Evolutionary conservation across 2,797 vertebrate genomes (phyloP), one percentile per base, ranked within the genome.

Genomic region (Diceros bicornis): DNA sequence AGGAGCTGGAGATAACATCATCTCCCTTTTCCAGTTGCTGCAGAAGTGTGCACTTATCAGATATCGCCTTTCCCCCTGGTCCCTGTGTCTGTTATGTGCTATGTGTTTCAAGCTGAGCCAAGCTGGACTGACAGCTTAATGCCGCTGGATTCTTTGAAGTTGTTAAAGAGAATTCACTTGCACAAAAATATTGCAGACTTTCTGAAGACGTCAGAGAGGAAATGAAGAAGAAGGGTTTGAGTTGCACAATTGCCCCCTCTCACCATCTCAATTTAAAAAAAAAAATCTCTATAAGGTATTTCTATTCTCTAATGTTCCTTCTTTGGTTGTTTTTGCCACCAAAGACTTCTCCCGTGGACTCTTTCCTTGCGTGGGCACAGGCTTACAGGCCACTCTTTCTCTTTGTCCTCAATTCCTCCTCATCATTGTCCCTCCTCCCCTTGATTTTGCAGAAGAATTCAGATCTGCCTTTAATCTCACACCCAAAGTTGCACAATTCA

Each of bases 401-500:
- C 27, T 64, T 84, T 71, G 62, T 94, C 34, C 52, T 4, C 0
- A 61, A 61, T 68, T 71, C 27, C 29, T 85, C 10, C 4, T 78
- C 29, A 25, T 5, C 7, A n/a, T 74, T 61, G 3, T 89, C 59
- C 20, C 13, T 78, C 9, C 21, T 71, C 20, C 44, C 20, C n/a
- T 69, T 20, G 57, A 1, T 59, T 72, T 77, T 64, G 37, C n/a
- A 18, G 50, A 88, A n/a, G 20, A 78, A 68, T 52, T 59, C 16
- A 25, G 41, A 64, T 89, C 57, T 25, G 32, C 37, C 6, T 91
- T 83, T 66, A 61, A 34, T 68, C 25, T 12, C 11, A 68, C 23
- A 62, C 55, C 37, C 74, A 75, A 74, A 52, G 20, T 89, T 87
- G 74, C 81, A 86, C 41, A 90, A 86, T 81, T n/a, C 23, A 86